Percentiles rank a stretch among this genome's conserved stretches.
These are phyloP conservation scores for Leucophenga varia DNA, from an alignment of 1,140 invertebrate genomes.

Conservation along the genomic window DNA sequence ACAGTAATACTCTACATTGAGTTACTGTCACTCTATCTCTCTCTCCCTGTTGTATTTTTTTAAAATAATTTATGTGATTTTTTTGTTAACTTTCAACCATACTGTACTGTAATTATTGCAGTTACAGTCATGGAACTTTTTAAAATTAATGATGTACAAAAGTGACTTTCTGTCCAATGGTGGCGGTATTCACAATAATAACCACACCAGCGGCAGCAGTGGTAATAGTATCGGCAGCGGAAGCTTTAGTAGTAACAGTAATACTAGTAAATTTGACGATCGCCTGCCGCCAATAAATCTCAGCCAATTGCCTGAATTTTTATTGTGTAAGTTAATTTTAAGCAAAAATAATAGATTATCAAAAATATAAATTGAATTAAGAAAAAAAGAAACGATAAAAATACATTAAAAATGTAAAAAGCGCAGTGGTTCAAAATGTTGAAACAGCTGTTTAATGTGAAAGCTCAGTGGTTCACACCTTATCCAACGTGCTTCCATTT, in stretches of 20 bases:
- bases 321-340: conserved; percentile 68
- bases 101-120: neutral
- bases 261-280: conserved; percentile 51
- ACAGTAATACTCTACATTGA: too few species aligned
- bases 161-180: conserved; percentile 55
- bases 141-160: conserved; percentile 57
- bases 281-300: conserved; percentile 69
- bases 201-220: neutral
- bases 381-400: neutral
- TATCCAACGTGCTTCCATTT: too few species aligned
- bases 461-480: too few species aligned
- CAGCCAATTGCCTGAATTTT: conserved; percentile 72
- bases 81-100: too few species aligned
- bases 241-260: too few species aligned
- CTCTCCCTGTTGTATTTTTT: neutral
- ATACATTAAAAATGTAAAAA: too few species aligned
- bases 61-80: neutral
- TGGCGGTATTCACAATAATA: conserved; percentile 2
- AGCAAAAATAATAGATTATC: too few species aligned
- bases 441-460: neutral
- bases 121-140: conserved; percentile 49
- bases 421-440: neutral
- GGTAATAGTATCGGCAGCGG: neutral
- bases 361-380: too few species aligned
- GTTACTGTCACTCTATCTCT: too few species aligned